A percentile compares a stretch with the other conserved stretches of the same genome.
These are phyloP conservation scores for Dallia pectoralis DNA, from an alignment of 2,797 vertebrate genomes.

Conservation along the genomic window DNA sequence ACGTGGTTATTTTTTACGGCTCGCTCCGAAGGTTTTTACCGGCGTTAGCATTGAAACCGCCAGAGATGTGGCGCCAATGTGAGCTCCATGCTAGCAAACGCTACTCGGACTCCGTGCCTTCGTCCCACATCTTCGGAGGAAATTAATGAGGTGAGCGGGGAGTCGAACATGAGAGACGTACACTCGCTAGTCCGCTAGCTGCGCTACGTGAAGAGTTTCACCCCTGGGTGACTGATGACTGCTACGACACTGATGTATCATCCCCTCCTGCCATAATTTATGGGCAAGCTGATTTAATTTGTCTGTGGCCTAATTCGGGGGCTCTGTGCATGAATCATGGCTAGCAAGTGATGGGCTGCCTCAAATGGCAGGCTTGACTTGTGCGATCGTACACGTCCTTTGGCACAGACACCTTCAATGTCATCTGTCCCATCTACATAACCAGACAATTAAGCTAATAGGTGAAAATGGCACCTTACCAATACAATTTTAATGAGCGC, in stretches of 20 bases:
- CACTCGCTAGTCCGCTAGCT: constrained; percentile 36
- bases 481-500: constrained; percentile 75
- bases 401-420: constrained; percentile 65
- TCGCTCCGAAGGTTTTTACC: background rate
- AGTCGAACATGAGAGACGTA: constrained; percentile 36
- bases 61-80: background rate
- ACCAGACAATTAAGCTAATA: constrained; percentile 76
- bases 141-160: constrained; percentile 24
- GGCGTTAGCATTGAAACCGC: constrained; percentile 3
- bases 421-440: constrained; percentile 73
- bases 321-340: constrained; percentile 55
- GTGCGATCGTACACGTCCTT: constrained; percentile 60
- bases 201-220: constrained; percentile 45
- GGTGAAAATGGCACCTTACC: constrained; percentile 71
- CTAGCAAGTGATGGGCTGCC: constrained; percentile 54
- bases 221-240: constrained; percentile 67
- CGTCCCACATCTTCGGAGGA: constrained; percentile 25
- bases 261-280: constrained; percentile 65
- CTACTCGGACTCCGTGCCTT: constrained; percentile 34
- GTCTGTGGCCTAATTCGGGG: constrained; percentile 68
- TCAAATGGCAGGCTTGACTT: constrained; percentile 48
- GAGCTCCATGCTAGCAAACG: constrained; percentile 29
- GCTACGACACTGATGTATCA: constrained; percentile 63
- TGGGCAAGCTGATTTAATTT: constrained; percentile 67
- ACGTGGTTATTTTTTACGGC: background rate